Conservation (phyloP, 37 sponge, comb jelly and placozoan genomes). For the Bolinopsis microptera region DNA sequence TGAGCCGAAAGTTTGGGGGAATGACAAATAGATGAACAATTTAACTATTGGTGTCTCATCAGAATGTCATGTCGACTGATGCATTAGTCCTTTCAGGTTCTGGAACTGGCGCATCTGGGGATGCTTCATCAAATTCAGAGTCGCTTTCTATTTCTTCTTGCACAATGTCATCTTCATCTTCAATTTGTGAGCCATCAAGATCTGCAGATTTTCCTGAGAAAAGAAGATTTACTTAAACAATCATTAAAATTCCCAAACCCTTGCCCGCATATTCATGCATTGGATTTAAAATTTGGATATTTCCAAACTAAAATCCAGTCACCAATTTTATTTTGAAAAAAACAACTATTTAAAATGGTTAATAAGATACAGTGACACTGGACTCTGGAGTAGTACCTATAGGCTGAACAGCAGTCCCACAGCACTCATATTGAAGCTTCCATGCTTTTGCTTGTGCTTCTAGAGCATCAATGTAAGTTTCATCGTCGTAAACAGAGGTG, state of each 20-base stretch:
- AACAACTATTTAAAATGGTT: too few relatives aligned
- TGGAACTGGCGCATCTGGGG: slow-evolving; percentile 43
- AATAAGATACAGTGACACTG: too few relatives aligned
- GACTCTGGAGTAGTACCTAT: slow-evolving; percentile 50
- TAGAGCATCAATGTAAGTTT: slow-evolving; percentile 41
- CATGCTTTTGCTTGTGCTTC: slow-evolving; percentile 22
- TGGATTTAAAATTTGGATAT: too few relatives aligned
- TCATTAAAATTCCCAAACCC: too few relatives aligned
- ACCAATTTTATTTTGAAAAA: too few relatives aligned
- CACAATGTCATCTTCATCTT: slow-evolving; percentile 46
- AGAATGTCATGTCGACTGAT: slow-evolving; percentile 36
- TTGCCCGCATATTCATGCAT: too few relatives aligned
- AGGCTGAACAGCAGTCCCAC: slow-evolving; percentile 37
- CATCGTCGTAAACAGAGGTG: slow-evolving; percentile 32
- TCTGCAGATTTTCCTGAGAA: slow-evolving; percentile 43
- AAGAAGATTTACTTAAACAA: background rate
- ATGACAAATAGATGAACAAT: too few relatives aligned
- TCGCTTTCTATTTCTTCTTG: slow-evolving; percentile 54
- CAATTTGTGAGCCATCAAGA: slow-evolving; percentile 39
- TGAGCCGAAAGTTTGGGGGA: too few relatives aligned
- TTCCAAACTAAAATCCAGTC: too few relatives aligned
- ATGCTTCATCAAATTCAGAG: slow-evolving; percentile 61
- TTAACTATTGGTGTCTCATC: too few relatives aligned
- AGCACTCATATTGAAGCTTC: slow-evolving; percentile 37
- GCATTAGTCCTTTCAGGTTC: slow-evolving; percentile 25